Base-by-base conservation (phyloP, 1,140 invertebrate genomes). In the Drosophila sp. region DNA sequence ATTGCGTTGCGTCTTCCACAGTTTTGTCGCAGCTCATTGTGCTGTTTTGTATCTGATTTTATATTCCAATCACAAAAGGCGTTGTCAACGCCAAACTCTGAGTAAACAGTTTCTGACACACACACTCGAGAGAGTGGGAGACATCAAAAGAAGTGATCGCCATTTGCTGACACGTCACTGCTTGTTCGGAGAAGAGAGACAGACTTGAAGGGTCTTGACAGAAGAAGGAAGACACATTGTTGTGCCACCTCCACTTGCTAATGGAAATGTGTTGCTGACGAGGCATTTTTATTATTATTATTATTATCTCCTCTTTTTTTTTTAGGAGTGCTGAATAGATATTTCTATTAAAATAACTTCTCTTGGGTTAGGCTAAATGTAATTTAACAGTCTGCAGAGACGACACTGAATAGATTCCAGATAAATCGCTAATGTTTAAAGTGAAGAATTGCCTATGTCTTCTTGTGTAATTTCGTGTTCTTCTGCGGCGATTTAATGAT, bases 61-160 rank as follows among this genome's bases (percentile, higher is more conserved):
- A 82, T 89, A 89, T 89, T 89, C 84, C 80, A 89, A 80, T 80
- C 84, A 89, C 84, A 89, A 84, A 87, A 89, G 84, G 77, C 84
- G 84, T 89, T 87, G 84, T 90, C 84, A 80, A 83, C 71, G 74
- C 84, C 77, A 79, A 79, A 82, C 71, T 70, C 73, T 57, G 47
- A 58, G 74, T 76, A 66, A 66, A 77, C 79, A 64, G 54, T 76
- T 74, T 76, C 57, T 63, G 65, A 72, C 76, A 68, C 60, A 65
- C 71, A 60, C 50, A 17, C 17, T 17, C 17, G 17, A 17, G 17
- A 17, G 17, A 17, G 17, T 17, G 17, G 17, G 17, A 17, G 17
- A 17, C 72, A 66, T 77, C 62, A 69, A 71, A 60, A 73, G 76
- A 72, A 78, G 65, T 80, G 84, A 89, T 89, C 84, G 85, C 44